phyloP scores from a whole-genome alignment of 2,797 vertebrate species.

The Prunella strophiata region DNA sequence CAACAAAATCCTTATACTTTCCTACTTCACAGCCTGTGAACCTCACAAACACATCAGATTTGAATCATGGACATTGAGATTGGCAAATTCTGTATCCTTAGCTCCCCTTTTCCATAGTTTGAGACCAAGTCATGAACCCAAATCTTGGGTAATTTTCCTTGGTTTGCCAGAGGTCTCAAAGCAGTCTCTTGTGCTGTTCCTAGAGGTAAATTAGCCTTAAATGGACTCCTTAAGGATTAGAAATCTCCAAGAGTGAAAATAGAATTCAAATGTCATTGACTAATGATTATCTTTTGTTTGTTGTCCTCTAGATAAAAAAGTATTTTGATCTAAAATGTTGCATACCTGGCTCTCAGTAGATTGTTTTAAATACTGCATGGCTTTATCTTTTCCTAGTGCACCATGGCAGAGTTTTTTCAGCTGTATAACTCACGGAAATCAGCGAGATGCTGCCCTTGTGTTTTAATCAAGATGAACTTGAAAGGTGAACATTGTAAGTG shows the following conservation, averaged over 20 bases:
- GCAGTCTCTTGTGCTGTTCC: not conserved
- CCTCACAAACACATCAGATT: not conserved
- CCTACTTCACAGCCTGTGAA: not conserved
- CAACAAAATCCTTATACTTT: not conserved
- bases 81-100: not conserved
- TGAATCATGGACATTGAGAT: fast-evolving
- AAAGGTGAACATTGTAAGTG: slow-evolving; percentile 83
- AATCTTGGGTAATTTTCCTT: not conserved
- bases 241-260: not conserved
- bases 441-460: slow-evolving; percentile 72
- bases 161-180: not conserved
- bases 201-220: not conserved
- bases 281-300: not conserved
- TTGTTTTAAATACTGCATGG: not conserved
- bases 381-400: slow-evolving; percentile 8
- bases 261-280: not conserved
- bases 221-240: slow-evolving; percentile 2
- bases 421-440: slow-evolving; percentile 67
- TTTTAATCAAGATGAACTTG: slow-evolving; percentile 86
- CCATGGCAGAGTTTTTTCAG: slow-evolving; percentile 50
- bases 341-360: not conserved
- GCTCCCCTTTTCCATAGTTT: not conserved
- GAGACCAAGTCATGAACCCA: not conserved
- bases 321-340: not conserved
- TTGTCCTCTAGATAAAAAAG: not conserved